Evolutionary conservation across 2,797 vertebrate species (phyloP).

Genomic region (Gambelia wislizenii): DNA sequence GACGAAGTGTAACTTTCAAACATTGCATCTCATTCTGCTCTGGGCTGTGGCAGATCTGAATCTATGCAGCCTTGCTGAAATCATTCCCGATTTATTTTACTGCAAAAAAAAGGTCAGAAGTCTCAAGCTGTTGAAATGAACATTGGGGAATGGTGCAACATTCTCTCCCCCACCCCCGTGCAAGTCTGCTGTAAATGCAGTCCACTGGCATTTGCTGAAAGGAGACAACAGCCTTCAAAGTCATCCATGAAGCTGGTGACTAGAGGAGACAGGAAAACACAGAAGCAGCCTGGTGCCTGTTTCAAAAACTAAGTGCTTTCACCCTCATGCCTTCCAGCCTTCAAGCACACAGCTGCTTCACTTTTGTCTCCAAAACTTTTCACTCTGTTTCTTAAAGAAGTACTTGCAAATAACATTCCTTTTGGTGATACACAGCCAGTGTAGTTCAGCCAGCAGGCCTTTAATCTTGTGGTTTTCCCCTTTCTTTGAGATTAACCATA

Average conservation of each 20-base stretch:
- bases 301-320: not conserved
- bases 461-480: constrained; percentile 22
- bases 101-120: not conserved
- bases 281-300: not conserved
- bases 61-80: not conserved
- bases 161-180: too few species aligned
- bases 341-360: constrained; percentile 5
- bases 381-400: not conserved
- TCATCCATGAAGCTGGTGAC: not conserved
- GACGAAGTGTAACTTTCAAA: not conserved
- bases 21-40: not conserved
- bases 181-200: not conserved
- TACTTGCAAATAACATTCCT: not conserved
- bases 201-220: not conserved
- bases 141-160: too few species aligned
- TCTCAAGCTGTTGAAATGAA: not conserved
- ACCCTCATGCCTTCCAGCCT: not conserved
- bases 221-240: not conserved
- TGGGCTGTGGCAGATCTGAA: not conserved
- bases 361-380: not conserved
- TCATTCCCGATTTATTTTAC: not conserved
- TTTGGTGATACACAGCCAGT: not conserved
- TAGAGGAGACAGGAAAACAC: not conserved
- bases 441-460: constrained; percentile 44
- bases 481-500: constrained; percentile 48